Evolutionary conservation across 2,113 vertebrate species (phyloP).

Genomic region (Paralichthys olivaceus): DNA sequence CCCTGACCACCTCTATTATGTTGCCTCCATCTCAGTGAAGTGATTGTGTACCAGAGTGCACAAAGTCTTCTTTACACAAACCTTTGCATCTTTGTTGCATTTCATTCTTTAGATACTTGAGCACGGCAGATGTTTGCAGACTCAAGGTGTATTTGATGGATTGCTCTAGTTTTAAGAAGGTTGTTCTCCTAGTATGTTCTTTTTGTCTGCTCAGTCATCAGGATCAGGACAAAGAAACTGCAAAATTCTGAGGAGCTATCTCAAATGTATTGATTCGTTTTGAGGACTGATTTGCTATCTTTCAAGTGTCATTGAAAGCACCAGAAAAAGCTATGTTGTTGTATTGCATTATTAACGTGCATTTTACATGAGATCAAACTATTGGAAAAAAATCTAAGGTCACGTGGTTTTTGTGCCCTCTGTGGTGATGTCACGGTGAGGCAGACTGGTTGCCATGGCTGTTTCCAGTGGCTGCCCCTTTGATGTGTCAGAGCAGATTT

Average conservation of each 20-base stretch:
- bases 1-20: background rate
- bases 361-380: background rate
- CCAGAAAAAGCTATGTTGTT: too few relatives aligned
- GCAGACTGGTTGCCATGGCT: constrained; percentile 63
- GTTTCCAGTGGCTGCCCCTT: constrained; percentile 41
- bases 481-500: constrained; percentile 53
- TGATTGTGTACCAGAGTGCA: background rate
- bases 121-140: background rate
- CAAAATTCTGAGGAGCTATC: too few relatives aligned
- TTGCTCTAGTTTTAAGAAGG: too few relatives aligned
- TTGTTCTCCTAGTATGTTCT: too few relatives aligned
- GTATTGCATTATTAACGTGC: background rate
- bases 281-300: too few relatives aligned
- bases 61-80: background rate
- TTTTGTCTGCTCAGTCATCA: too few relatives aligned
- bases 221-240: too few relatives aligned
- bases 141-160: too few relatives aligned
- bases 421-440: constrained; percentile 34
- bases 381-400: too few relatives aligned
- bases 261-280: background rate
- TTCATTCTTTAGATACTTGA: too few relatives aligned
- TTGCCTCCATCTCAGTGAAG: background rate
- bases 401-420: constrained; percentile 37
- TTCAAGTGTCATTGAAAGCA: too few relatives aligned
- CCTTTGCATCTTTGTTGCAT: background rate